phyloP scores from a whole-genome alignment of 2,797 vertebrate genomes.

The Mus caroli region DNA sequence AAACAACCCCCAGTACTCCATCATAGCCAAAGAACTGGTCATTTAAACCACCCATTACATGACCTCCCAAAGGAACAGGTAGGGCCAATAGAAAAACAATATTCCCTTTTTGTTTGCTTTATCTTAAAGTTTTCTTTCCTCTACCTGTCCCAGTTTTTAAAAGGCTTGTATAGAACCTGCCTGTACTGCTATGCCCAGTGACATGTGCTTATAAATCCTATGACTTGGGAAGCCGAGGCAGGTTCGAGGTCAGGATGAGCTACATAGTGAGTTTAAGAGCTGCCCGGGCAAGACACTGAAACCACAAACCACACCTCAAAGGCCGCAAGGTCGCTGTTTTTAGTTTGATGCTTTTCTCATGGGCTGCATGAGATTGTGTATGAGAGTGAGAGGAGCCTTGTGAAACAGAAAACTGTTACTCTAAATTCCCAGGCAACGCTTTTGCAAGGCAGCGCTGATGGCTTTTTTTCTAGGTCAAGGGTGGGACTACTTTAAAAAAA shows the following conservation, averaged over 20 bases:
- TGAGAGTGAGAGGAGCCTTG: background rate
- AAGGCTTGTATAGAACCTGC: background rate
- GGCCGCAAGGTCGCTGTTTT: background rate
- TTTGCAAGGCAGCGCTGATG: background rate
- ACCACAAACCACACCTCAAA: background rate
- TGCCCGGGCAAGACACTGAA: background rate
- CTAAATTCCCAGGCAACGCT: background rate
- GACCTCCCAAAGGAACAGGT: slow-evolving; percentile 10
- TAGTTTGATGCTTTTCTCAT: background rate
- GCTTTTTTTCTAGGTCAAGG: slow-evolving; percentile 61
- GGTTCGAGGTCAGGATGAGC: background rate
- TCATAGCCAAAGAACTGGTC: background rate
- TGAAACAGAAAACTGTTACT: background rate
- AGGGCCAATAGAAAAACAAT: background rate
- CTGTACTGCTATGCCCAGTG: background rate
- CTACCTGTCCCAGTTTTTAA: background rate
- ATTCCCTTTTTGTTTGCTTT: slow-evolving; percentile 6
- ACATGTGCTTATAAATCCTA: background rate
- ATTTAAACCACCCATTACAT: background rate
- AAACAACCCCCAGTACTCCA: background rate
- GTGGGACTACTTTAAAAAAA: background rate
- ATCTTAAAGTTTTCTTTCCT: background rate
- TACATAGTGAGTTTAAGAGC: background rate
- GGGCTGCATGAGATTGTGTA: background rate
- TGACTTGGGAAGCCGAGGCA: background rate